Evolutionary conservation across 2,888 invertebrate species (phyloP).

Genomic region (Chloroclystis v-ata): DNA sequence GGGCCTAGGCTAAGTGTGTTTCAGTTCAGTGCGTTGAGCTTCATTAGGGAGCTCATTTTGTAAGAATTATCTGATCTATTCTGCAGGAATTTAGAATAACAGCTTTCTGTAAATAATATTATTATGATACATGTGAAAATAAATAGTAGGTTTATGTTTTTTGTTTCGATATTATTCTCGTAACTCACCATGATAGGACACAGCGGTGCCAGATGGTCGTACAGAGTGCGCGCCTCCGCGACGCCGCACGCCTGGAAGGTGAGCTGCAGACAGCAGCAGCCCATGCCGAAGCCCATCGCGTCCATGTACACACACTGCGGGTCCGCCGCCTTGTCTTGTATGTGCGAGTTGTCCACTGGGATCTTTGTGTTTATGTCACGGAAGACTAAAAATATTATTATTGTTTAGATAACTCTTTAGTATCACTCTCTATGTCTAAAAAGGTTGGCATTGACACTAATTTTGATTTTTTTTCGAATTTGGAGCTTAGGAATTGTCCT

Average conservation of each 20-base stretch:
- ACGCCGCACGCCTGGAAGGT: slow-evolving; percentile 99
- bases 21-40: too few relatives aligned
- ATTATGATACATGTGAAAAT: too few relatives aligned
- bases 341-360: slow-evolving; percentile 87
- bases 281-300: slow-evolving; percentile 99
- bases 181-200: slow-evolving; percentile 94
- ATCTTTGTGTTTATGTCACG: slow-evolving; percentile 91
- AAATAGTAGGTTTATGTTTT: too few relatives aligned
- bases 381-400: slow-evolving; percentile 80
- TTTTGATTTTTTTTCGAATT: too few relatives aligned
- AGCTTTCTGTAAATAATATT: too few relatives aligned
- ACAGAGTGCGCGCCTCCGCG: slow-evolving; percentile 94
- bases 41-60: too few relatives aligned
- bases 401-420: background rate
- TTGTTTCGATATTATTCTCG: background rate
- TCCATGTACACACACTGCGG: slow-evolving; percentile 98
- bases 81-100: too few relatives aligned
- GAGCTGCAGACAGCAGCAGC: slow-evolving; percentile 96
- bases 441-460: background rate
- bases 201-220: slow-evolving; percentile 97
- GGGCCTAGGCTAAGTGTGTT: too few relatives aligned
- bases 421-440: background rate
- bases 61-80: too few relatives aligned
- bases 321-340: slow-evolving; percentile 80
- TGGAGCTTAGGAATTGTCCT: too few relatives aligned